Conservation (phyloP, 2,797 vertebrate species). For the Cynodonichthys magdalenae region DNA sequence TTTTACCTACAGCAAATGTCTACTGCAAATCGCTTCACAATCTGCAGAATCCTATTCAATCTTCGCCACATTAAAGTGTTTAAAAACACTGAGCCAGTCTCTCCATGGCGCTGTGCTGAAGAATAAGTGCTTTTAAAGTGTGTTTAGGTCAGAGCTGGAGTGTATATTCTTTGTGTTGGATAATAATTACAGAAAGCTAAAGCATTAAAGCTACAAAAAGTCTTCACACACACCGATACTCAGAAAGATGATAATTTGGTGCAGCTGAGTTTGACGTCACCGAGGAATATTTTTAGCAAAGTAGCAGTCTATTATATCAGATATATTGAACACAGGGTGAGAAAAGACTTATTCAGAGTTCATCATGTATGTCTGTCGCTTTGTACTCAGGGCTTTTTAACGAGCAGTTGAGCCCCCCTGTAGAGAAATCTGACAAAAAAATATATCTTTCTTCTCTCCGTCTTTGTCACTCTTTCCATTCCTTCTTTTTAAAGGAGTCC, state of each 20-base stretch:
- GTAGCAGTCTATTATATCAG: slow-evolving; percentile 37
- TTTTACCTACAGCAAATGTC: slow-evolving; percentile 44
- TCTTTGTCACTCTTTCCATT: slow-evolving; percentile 22
- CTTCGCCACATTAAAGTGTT: slow-evolving; percentile 30
- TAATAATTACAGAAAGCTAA: slow-evolving; percentile 42
- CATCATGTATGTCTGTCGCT: slow-evolving; percentile 60
- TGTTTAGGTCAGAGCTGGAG: slow-evolving; percentile 11
- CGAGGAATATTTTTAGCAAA: slow-evolving; percentile 43
- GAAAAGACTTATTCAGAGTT: slow-evolving; percentile 46
- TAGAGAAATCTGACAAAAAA: slow-evolving; percentile 75
- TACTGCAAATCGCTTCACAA: slow-evolving; percentile 22
- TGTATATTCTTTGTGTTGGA: slow-evolving; percentile 26
- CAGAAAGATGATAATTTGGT: slow-evolving; percentile 35
- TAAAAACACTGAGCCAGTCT: slow-evolving; percentile 43
- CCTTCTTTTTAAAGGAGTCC: slow-evolving; percentile 65
- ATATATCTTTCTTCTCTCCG: slow-evolving; percentile 46
- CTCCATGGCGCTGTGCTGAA: neutral
- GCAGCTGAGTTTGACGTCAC: slow-evolving; percentile 48
- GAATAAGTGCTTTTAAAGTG: slow-evolving; percentile 16
- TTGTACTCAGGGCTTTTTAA: slow-evolving; percentile 81
- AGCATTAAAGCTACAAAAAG: slow-evolving; percentile 32
- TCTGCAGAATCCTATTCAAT: slow-evolving; percentile 4
- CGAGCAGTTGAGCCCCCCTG: slow-evolving; percentile 69
- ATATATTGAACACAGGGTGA: slow-evolving; percentile 38
- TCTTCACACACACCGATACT: neutral